A percentile compares a stretch with the other conserved stretches of the same genome.
Evolutionary conservation across 2,888 invertebrate species (phyloP).

Genomic region (Plebejus argus): DNA sequence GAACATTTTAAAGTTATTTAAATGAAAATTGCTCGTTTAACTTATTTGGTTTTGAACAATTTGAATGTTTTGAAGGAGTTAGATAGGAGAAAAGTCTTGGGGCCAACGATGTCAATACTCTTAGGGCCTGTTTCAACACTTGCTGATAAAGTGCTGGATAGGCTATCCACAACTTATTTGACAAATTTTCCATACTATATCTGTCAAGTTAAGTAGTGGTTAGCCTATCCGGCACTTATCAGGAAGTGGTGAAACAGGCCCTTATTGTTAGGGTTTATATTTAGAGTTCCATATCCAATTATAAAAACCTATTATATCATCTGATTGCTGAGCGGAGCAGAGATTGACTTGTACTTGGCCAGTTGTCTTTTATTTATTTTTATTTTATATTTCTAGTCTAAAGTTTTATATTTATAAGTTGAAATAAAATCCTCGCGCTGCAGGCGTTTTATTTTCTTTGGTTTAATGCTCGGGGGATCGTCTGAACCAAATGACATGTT

Average conservation of each 20-base stretch:
- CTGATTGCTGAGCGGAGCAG: not conserved
- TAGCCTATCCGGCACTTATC: too few relatives aligned
- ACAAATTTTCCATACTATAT: too few relatives aligned
- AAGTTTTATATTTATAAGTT: not conserved
- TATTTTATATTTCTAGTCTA: not conserved
- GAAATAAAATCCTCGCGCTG: constrained; percentile 4
- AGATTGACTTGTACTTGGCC: not conserved
- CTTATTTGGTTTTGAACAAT: not conserved
- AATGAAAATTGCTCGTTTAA: not conserved
- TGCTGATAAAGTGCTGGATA: too few relatives aligned
- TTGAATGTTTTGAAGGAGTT: not conserved
- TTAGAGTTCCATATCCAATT: too few relatives aligned
- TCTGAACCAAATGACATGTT: not conserved
- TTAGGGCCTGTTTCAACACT: too few relatives aligned
- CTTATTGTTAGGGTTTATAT: too few relatives aligned
- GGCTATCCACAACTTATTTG: too few relatives aligned
- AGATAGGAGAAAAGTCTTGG: not conserved
- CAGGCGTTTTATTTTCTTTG: not conserved
- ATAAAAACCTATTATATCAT: not conserved
- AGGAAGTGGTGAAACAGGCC: too few relatives aligned
- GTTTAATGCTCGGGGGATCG: constrained; percentile 2
- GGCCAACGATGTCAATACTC: too few relatives aligned
- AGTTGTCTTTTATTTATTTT: not conserved
- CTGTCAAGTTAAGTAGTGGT: too few relatives aligned
- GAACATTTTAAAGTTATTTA: not conserved